phyloP scores from a whole-genome alignment of 2,113 vertebrate species.

The Callospermophilus lateralis region DNA sequence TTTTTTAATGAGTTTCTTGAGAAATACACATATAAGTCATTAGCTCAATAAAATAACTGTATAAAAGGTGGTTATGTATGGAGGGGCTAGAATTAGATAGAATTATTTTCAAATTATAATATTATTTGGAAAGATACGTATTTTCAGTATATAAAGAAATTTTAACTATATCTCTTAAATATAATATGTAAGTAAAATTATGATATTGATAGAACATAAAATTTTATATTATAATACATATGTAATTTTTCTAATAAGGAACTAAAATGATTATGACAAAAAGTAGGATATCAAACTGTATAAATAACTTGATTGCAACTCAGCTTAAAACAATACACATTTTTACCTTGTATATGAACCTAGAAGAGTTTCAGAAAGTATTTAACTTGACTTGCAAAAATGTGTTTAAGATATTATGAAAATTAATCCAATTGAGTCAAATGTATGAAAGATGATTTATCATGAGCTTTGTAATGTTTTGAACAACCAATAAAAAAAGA shows the following conservation, averaged over 20 bases:
- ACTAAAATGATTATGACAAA: constrained; percentile 36
- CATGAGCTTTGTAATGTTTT: too few species aligned
- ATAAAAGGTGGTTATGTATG: background rate
- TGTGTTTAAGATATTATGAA: constrained; percentile 18
- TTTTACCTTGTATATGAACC: background rate
- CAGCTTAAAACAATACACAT: background rate
- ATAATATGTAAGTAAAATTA: background rate
- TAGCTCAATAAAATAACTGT: constrained; percentile 15
- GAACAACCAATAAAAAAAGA: too few species aligned
- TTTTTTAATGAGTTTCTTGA: constrained; percentile 39
- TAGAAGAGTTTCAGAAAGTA: constrained; percentile 39
- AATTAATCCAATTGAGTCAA: too few species aligned
- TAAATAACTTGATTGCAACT: background rate
- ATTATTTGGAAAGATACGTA: constrained; percentile 38
- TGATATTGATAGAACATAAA: constrained; percentile 9
- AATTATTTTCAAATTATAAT: constrained; percentile 27
- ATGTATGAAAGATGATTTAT: too few species aligned
- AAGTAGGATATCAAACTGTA: background rate
- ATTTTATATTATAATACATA: constrained; percentile 39
- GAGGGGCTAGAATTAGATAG: constrained; percentile 2
- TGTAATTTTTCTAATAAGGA: background rate
- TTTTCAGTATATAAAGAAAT: constrained; percentile 38
- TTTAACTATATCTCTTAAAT: background rate
- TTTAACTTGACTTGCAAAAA: constrained; percentile 60
- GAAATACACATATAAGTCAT: constrained; percentile 5